Conservation (phyloP, 2,113 vertebrate genomes). For the Podarcis muralis region DNA sequence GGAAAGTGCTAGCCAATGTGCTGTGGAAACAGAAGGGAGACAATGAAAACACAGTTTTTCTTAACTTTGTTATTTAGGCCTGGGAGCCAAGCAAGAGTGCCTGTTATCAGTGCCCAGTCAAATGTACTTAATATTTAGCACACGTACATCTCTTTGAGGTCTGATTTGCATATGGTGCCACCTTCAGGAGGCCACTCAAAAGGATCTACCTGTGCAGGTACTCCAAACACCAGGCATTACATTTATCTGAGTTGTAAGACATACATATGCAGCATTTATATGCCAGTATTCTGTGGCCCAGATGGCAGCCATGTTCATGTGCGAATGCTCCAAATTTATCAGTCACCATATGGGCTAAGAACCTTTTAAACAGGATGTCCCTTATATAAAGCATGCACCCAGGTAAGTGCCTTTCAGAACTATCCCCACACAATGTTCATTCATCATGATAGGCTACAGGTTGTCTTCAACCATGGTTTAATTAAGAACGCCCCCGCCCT, state of each 20-base stretch:
- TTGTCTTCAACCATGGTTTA: too few relatives aligned
- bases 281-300: background rate
- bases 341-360: background rate
- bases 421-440: background rate
- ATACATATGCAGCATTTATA: background rate
- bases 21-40: slow-evolving; percentile 35
- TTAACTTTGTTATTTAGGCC: slow-evolving; percentile 24
- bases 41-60: background rate
- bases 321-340: background rate
- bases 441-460: too few relatives aligned
- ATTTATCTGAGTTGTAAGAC: background rate
- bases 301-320: background rate
- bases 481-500: too few relatives aligned
- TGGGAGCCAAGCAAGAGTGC: slow-evolving; percentile 28
- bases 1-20: slow-evolving; percentile 6
- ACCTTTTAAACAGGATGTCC: background rate
- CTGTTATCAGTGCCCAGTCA: background rate
- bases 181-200: background rate
- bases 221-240: background rate
- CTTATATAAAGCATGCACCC: background rate
- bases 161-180: background rate
- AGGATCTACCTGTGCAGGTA: background rate
- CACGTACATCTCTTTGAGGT: background rate
- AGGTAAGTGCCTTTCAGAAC: background rate
- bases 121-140: background rate